Evolutionary conservation across 2,888 invertebrate genomes (phyloP), one percentile per base, ranked within the genome.

Genomic region (Campoletis raptor): DNA sequence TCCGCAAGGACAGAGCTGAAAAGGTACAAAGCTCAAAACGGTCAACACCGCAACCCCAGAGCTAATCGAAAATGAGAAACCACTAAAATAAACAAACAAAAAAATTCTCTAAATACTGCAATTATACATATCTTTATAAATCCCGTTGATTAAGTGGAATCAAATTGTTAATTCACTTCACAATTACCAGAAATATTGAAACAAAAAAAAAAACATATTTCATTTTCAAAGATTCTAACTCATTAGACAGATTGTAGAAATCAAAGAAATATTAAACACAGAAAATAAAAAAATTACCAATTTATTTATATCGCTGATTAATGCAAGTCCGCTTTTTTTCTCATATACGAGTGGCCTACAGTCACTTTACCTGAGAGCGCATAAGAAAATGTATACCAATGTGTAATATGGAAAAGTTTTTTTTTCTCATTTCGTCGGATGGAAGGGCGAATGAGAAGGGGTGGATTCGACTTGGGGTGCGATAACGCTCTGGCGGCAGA

Each of bases 401-500:
- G 82, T 77, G 85, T 85, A 87, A 76, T 67, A 42, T 57, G 66
- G 52, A 57, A 45, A 64, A 74, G 74, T 74, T 81, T 82, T 74
- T 54, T 81, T 64, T 66, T 82, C 57, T 78, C 24, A 54, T 70
- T 74, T 40, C 48, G 81, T 66, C 73, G 83, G 76, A 76, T 61
- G 61, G 83, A 18, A 70, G 79, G 72, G 42, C 67, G 36, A 82
- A 40, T 70, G 81, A 40, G 70, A 52, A 89, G 87, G 87, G 87
- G 85, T 88, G 88, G 88, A 85, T 90, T 85, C 89, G 85, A 88
- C 88, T 87, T 80, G 88, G 88, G 82, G 89, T 86, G 87, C 86
- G 89, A 88, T 89, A 91, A 91, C 91, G 90, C 92, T 89, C 88
- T 89, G 85, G 91, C 86, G 93, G 93, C 87, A 88, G 86, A 89